Conservation (phyloP, 2,888 invertebrate species). For the Hydroisotoma schaefferi region DNA sequence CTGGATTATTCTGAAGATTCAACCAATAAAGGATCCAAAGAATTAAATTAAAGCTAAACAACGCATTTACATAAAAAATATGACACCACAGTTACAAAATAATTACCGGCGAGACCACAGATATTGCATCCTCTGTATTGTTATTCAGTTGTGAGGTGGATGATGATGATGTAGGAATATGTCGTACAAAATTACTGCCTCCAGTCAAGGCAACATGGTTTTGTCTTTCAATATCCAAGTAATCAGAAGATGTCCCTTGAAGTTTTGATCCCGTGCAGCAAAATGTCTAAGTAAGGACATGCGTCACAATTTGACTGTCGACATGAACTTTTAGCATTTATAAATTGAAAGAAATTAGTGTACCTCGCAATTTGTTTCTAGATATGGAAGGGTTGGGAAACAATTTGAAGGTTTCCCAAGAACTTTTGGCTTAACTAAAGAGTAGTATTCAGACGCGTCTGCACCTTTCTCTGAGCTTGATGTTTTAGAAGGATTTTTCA, state of each 20-base stretch:
- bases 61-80: neutral
- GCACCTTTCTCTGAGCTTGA: slow-evolving; percentile 36
- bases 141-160: slow-evolving; percentile 8
- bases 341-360: neutral
- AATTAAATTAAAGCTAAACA: neutral
- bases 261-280: slow-evolving; percentile 43
- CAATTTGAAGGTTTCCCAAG: slow-evolving; percentile 45
- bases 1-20: slow-evolving; percentile 34
- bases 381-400: slow-evolving; percentile 33
- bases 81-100: neutral
- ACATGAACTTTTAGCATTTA: neutral
- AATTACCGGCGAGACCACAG: slow-evolving; percentile 10
- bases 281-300: slow-evolving; percentile 27
- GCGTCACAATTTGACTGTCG: neutral
- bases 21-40: neutral
- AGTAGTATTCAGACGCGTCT: slow-evolving; percentile 24
- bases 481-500: slow-evolving; percentile 36
- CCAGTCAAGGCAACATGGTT: slow-evolving; percentile 35
- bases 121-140: slow-evolving; percentile 40
- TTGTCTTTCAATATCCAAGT: slow-evolving; percentile 42
- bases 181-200: neutral
- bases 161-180: neutral
- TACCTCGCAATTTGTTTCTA: slow-evolving; percentile 44
- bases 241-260: slow-evolving; percentile 37
- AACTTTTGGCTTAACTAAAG: slow-evolving; percentile 30